Percentiles rank a stretch among this genome's conserved stretches.
phyloP scores from a whole-genome alignment of 30 jellyfish, hydroid and myxozoan genomes.

The Turritopsis dohrnii region DNA sequence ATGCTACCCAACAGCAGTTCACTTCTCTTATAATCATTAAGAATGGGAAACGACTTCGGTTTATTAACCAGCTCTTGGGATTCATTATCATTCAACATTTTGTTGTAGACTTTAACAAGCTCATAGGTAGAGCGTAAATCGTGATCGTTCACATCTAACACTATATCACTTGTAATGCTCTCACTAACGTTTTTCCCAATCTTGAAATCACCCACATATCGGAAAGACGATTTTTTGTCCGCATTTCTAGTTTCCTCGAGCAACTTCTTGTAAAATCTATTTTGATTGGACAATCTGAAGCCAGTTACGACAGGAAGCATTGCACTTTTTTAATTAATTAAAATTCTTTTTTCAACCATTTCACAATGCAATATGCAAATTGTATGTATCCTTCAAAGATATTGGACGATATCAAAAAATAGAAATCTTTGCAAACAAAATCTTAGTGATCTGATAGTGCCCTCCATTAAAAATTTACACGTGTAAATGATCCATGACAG shows the following conservation, averaged over 20 bases:
- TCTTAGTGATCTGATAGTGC: background rate
- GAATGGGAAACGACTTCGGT: background rate
- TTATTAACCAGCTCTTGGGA: background rate
- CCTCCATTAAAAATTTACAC: background rate
- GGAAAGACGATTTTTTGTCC: background rate
- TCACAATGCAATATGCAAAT: background rate
- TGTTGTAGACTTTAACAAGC: background rate
- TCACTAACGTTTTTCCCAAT: background rate
- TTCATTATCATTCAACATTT: background rate
- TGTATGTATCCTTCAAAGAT: too few relatives aligned
- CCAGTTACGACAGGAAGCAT: constrained; percentile 9
- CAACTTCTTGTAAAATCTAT: background rate
- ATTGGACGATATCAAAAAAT: too few relatives aligned
- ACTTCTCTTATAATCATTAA: background rate
- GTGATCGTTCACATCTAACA: background rate
- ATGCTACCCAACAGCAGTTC: background rate
- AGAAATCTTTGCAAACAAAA: background rate
- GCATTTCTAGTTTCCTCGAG: background rate
- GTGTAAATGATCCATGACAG: background rate
- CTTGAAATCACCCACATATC: background rate
- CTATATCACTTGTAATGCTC: background rate
- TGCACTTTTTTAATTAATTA: background rate
- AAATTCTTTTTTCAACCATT: background rate
- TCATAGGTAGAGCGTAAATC: constrained; percentile 7
- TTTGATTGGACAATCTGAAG: background rate